Percentiles rank a stretch among this genome's conserved stretches.
Conservation (phyloP, 2,797 vertebrate genomes). For the Sebastes hopkinsi region DNA sequence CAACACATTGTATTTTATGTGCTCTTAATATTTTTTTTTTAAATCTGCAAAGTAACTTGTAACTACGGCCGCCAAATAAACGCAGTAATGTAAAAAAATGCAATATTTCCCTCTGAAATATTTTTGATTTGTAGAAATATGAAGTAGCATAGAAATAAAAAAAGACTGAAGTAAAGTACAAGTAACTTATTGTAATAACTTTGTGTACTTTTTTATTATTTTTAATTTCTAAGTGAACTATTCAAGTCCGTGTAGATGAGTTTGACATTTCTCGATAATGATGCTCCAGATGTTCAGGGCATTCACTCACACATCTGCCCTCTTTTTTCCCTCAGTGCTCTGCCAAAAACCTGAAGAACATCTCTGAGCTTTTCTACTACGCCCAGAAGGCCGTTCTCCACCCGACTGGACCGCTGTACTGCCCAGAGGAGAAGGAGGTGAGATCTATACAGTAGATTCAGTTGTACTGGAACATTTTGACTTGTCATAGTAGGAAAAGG, state of each 20-base stretch:
- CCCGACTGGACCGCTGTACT: slow-evolving; percentile 97
- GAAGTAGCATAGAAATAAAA: neutral
- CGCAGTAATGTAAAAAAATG: neutral
- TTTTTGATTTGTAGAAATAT: neutral
- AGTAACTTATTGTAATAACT: neutral
- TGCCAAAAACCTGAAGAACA: slow-evolving; percentile 99
- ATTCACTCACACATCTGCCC: neutral
- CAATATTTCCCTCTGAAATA: neutral
- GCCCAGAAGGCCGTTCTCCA: slow-evolving; percentile 99
- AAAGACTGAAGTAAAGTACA: neutral
- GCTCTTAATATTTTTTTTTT: neutral
- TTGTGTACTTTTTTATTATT: neutral
- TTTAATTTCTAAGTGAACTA: neutral
- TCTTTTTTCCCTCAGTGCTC: slow-evolving; percentile 87
- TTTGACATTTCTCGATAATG: neutral
- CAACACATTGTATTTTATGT: neutral
- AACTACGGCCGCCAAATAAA: neutral
- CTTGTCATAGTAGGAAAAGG: neutral
- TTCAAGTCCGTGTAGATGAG: neutral
- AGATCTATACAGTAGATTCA: neutral
- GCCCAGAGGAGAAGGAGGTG: slow-evolving; percentile 99
- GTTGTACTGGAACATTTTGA: neutral
- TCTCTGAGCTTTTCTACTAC: slow-evolving; percentile 98
- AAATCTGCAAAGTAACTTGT: neutral
- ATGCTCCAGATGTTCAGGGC: neutral